Base-by-base conservation (phyloP, 2,888 invertebrate genomes). In the Limnephilus auricula region DNA sequence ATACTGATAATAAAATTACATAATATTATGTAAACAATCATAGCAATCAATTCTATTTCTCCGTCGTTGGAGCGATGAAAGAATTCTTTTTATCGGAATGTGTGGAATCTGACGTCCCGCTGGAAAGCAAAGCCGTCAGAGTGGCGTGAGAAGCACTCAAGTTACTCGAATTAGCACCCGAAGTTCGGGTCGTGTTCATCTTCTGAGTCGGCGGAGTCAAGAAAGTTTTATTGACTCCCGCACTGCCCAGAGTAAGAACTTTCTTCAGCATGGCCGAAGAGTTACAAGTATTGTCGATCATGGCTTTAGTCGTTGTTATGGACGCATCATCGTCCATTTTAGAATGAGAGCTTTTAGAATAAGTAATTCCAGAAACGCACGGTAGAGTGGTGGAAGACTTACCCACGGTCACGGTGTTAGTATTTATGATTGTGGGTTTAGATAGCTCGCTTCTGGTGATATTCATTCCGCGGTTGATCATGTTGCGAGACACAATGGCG, bases 181-280 rank as follows among this genome's bases (percentile, higher is more conserved):
- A 94, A 2, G 95, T 94, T 95, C 0, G 94, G 93, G 86, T 30
- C 12, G 88, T 84, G 50, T 95, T 93, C 30, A 96, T 95, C 93
- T 96, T 96, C 93, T 96, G 93, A 13, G 90, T 92, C 13, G 92
- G 92, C 6, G 93, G 93, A 37, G 96, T 96, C 95, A 96, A 95
- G 92, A 95, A 96, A 0, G 96, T 96, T 92, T 96, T 96, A 5
- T 95, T 94, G 0, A 95, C 95, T 0, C 95, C 96, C 0, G 95
- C 94, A 88, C 96, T 96, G 87, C 96, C 96, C 79, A 96, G 93
- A 79, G 96, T 96, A 2, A 96, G 94, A 0, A 96, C 96, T 93
- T 96, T 96, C 93, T 96, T 96, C 92, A 96, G 93, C 96, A 96
- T 96, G 13, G 96, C 95, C 3, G 96, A 96, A 0, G 96, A 96